Base-by-base conservation (phyloP, 2,888 invertebrate genomes). In the Drosophila mulleri region DNA sequence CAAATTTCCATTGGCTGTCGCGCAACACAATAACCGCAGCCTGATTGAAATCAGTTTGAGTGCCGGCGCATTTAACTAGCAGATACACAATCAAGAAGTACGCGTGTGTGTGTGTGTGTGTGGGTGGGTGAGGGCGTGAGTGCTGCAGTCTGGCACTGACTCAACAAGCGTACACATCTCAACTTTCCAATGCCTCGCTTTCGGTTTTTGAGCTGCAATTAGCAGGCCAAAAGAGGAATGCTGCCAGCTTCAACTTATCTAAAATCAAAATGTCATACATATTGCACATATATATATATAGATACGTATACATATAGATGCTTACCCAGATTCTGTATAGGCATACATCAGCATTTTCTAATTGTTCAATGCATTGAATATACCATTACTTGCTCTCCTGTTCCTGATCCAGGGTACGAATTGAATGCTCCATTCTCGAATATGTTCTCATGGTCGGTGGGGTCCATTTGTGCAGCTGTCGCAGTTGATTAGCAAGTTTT, bases 1-100 rank as follows among this genome's bases (percentile, higher is more conserved):
- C 48, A 75, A 70, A 72, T 75, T 76, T 80, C 26, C 62, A 64
- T 60, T 57, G 74, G 67, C 57, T 47, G 53, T 57, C 39, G 74
- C 73, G 64, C 47, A 80, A 73, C 67, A 80, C 67, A 74, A 80
- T 77, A 82, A 83, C 83, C 86, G 67, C 83, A 82, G 45, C 62
- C 63, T 61, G 65, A 75, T 79, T 77, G 80, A 79, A 79, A 77
- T 77, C 76, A 63, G 75, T 54, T 63, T 66, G 75, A 69, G 60
- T 69, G 70, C 70, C 47, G 26, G 37, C 44, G 52, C 62, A 52
- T 58, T 58, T 61, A 78, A 42, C 56, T 41, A 50, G 56, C 45
- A 67, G 44, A 50, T 41, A 29, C 50, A 42, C 65, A 53, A 18
- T 44, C 37, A 52, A 29, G 12, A 7, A 2, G 16, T 3, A 14